These are phyloP conservation scores for Chionomys nivalis DNA, from an alignment of 2,113 vertebrate genomes.

Conservation along the genomic window DNA sequence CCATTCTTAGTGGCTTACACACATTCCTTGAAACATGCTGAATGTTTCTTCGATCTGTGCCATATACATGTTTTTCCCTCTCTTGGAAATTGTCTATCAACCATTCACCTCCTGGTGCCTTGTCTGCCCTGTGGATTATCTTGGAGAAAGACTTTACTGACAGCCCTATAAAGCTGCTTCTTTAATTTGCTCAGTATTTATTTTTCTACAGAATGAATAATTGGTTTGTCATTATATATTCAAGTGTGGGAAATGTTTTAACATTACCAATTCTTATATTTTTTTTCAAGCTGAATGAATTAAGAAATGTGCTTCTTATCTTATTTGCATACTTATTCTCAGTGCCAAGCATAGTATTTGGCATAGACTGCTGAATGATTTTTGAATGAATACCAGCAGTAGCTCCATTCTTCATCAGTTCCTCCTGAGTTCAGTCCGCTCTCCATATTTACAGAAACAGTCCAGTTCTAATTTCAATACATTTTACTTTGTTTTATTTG, in stretches of 20 bases:
- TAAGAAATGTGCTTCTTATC: background rate
- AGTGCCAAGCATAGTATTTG: background rate
- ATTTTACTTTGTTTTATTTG: background rate
- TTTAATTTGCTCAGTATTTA: background rate
- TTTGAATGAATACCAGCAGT: background rate
- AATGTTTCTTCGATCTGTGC: background rate
- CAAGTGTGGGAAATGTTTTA: background rate
- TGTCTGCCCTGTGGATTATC: background rate
- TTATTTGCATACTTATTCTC: conserved; percentile 1
- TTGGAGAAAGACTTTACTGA: background rate
- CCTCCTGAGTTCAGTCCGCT: background rate
- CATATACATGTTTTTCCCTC: background rate
- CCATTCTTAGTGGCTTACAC: background rate
- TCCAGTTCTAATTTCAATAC: background rate
- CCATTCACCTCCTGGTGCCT: background rate
- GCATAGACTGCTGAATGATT: background rate
- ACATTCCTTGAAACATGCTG: background rate
- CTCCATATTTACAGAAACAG: background rate
- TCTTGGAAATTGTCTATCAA: background rate
- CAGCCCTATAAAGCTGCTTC: background rate
- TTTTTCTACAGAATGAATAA: background rate
- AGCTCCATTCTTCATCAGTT: background rate
- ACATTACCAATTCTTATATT: background rate
- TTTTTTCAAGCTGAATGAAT: background rate
- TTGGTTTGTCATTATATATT: background rate